phyloP scores from a whole-genome alignment of 2,113 vertebrate genomes.

The Apus apus region DNA sequence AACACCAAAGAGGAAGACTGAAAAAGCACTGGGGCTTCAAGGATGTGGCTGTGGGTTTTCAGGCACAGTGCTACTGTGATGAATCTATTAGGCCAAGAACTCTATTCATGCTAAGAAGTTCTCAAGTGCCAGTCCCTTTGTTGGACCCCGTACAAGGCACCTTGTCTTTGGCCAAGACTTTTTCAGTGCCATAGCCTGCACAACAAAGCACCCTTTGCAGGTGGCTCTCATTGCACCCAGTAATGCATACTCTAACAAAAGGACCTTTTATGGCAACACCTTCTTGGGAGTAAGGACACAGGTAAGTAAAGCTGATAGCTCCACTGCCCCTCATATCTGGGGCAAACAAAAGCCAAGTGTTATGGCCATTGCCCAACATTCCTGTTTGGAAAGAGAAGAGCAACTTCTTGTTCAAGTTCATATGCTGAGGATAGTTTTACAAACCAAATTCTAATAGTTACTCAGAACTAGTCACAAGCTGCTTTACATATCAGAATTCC shows the following conservation, averaged over 20 bases:
- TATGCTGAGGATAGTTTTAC: neutral
- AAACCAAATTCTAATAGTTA: neutral
- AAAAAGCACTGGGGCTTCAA: neutral
- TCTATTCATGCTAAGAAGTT: neutral
- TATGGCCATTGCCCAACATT: fast-evolving
- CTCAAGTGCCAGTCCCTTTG: neutral
- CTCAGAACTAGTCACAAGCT: neutral
- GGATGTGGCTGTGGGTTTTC: neutral
- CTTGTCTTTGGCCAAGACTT: neutral
- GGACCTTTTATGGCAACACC: neutral
- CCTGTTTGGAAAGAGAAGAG: neutral
- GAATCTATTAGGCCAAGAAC: neutral
- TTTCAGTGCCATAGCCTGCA: neutral
- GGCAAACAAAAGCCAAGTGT: neutral
- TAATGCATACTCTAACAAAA: fast-evolving
- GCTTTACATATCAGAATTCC: neutral
- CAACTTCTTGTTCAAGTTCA: neutral
- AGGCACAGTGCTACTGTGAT: neutral
- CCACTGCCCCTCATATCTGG: neutral
- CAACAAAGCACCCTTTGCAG: neutral
- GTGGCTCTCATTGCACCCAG: neutral
- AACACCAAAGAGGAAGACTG: neutral
- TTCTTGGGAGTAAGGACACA: neutral
- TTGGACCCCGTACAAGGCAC: neutral
- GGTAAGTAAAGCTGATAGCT: neutral